A percentile compares a stretch with the other conserved stretches of the same genome.
Conservation (phyloP, 2,113 vertebrate species). For the Eulemur rufifrons region DNA sequence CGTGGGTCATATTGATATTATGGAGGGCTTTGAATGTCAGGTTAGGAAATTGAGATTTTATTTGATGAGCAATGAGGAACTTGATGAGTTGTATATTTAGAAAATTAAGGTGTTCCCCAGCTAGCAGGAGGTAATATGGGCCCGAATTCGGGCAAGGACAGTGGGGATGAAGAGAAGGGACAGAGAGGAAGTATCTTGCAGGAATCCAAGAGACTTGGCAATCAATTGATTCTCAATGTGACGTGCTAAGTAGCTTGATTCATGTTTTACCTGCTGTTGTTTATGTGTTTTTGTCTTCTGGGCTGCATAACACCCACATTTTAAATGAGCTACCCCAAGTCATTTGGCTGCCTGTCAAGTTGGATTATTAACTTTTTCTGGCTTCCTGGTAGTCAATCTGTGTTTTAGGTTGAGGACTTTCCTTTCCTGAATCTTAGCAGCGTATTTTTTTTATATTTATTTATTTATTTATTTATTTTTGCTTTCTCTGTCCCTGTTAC, state of each 20-base stretch:
- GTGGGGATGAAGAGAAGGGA: background rate
- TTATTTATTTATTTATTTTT: slow-evolving; percentile 29
- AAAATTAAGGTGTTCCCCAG: slow-evolving; percentile 10
- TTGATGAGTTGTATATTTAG: background rate
- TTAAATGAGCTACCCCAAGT: background rate
- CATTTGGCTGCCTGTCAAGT: slow-evolving; percentile 14
- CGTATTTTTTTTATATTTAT: background rate
- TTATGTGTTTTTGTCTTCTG: background rate
- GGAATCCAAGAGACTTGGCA: background rate
- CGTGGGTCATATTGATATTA: background rate
- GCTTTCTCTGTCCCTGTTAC: background rate
- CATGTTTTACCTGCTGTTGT: background rate
- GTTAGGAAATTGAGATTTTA: background rate
- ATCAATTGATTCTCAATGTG: background rate
- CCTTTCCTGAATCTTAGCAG: background rate
- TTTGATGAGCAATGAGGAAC: background rate
- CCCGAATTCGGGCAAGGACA: background rate
- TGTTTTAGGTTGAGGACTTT: background rate
- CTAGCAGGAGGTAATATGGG: background rate
- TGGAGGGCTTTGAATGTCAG: background rate
- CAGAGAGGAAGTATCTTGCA: background rate
- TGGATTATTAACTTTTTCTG: background rate
- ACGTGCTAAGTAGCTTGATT: background rate
- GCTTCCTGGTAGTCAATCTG: background rate
- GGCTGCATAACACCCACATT: background rate